Evolutionary conservation across 92 coral and sea anemone species (phyloP).

Genomic region (Epizoanthus rinbou): DNA sequence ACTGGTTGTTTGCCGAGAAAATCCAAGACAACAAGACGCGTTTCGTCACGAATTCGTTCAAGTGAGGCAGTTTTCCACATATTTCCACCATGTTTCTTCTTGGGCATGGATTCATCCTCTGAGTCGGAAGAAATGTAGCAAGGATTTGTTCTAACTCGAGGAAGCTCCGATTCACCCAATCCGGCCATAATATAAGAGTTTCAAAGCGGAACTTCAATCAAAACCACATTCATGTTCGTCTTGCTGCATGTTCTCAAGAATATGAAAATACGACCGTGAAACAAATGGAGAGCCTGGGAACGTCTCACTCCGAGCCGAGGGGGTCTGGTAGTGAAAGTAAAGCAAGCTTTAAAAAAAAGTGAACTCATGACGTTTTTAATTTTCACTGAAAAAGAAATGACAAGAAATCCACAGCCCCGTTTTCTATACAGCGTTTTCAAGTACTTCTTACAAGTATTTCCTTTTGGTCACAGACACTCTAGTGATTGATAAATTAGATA

Average conservation of each 20-base stretch:
- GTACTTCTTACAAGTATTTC: too few species aligned
- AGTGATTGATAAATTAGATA: too few species aligned
- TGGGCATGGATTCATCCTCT: conserved; percentile 40
- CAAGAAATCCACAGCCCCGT: too few species aligned
- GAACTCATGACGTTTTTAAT: too few species aligned
- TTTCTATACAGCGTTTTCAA: too few species aligned
- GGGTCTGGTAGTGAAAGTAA: too few species aligned
- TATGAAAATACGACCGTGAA: not conserved
- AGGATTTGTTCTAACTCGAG: conserved; percentile 21
- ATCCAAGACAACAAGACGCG: conserved; percentile 89
- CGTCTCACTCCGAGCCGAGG: not conserved
- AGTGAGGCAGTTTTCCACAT: conserved; percentile 61
- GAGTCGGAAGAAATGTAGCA: conserved; percentile 39
- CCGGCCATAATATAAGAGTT: conserved; percentile 48
- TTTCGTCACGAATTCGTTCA: conserved; percentile 92
- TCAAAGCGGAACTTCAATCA: not conserved
- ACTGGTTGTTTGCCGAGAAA: conserved; percentile 80
- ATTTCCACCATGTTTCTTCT: not conserved
- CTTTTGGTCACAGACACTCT: too few species aligned
- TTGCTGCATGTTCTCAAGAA: not conserved
- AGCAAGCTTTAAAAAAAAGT: too few species aligned
- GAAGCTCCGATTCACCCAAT: conserved; percentile 28
- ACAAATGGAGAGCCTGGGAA: conserved; percentile 2
- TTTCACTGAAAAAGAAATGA: too few species aligned
- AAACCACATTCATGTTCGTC: not conserved